Conservation (phyloP, 2,888 invertebrate species). For the Pseudococcus viburni region DNA sequence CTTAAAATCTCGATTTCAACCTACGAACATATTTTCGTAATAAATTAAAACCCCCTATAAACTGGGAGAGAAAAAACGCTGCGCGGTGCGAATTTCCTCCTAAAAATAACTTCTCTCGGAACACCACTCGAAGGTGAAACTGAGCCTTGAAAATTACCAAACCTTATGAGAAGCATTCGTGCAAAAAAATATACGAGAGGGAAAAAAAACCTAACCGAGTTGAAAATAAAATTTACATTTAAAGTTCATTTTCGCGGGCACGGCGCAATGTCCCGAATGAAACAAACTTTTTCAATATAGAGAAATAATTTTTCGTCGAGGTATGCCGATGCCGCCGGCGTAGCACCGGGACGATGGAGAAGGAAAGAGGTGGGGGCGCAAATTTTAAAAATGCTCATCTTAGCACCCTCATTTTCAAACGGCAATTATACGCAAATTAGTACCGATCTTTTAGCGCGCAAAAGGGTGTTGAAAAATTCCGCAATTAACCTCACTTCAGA, state of each 20-base stretch:
- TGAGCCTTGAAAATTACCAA: constrained; percentile 41
- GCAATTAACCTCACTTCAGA: constrained; percentile 44
- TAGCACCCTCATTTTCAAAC: background rate
- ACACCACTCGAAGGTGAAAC: constrained; percentile 24
- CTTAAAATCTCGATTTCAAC: constrained; percentile 11
- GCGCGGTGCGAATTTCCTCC: background rate
- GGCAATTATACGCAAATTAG: constrained; percentile 44
- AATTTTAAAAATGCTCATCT: constrained; percentile 19
- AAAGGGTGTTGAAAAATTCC: constrained; percentile 49
- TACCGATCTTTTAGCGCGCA: constrained; percentile 21
- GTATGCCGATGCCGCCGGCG: background rate
- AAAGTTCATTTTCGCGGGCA: constrained; percentile 1
- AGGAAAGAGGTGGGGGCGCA: background rate
- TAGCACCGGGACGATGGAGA: no score
- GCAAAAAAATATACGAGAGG: background rate
- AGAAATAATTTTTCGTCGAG: constrained; percentile 26
- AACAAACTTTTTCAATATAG: constrained; percentile 44
- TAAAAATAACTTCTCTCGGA: background rate
- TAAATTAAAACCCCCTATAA: background rate
- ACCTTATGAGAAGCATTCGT: constrained; percentile 22
- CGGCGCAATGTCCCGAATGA: constrained; percentile 16
- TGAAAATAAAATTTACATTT: constrained; percentile 42
- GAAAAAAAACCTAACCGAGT: constrained; percentile 30
- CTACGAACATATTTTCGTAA: constrained; percentile 18
- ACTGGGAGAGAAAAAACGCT: background rate